phyloP scores from a whole-genome alignment of 1,140 invertebrate species.

The Drosophila pseudoananassae region DNA sequence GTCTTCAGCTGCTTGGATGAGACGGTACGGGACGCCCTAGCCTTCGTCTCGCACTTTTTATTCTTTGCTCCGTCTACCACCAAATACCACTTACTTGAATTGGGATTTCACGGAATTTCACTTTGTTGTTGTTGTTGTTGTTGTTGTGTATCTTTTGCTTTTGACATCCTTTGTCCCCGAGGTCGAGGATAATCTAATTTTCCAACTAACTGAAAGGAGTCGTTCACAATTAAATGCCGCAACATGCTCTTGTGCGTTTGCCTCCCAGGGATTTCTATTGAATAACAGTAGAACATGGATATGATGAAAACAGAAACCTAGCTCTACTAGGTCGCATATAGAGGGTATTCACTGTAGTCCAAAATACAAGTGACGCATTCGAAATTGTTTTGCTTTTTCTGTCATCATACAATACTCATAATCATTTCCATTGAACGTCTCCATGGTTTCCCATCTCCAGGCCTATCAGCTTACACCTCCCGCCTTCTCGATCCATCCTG shows the following conservation, averaged over 20 bases:
- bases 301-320: neutral
- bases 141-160: constrained; percentile 28
- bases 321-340: neutral
- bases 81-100: constrained; percentile 72
- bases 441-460: constrained; percentile 1
- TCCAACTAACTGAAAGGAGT: constrained; percentile 65
- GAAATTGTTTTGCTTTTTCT: constrained; percentile 31
- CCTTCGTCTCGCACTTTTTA: neutral
- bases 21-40: neutral
- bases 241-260: constrained; percentile 7
- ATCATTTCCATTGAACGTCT: constrained; percentile 48
- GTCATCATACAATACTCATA: constrained; percentile 16
- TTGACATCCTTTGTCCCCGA: constrained; percentile 35
- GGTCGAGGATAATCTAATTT: constrained; percentile 76
- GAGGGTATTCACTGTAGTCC: neutral
- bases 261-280: constrained; percentile 59
- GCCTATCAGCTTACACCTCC: constrained; percentile 27
- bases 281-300: constrained; percentile 25
- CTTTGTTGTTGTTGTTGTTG: constrained; percentile 54
- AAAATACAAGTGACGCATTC: constrained; percentile 37
- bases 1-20: constrained; percentile 69
- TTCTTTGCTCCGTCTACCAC: constrained; percentile 17
- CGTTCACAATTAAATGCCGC: constrained; percentile 27
- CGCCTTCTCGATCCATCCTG: constrained; percentile 17
- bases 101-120: constrained; percentile 79